phyloP scores from a whole-genome alignment of 2,888 invertebrate genomes.

The Fragum fragum region DNA sequence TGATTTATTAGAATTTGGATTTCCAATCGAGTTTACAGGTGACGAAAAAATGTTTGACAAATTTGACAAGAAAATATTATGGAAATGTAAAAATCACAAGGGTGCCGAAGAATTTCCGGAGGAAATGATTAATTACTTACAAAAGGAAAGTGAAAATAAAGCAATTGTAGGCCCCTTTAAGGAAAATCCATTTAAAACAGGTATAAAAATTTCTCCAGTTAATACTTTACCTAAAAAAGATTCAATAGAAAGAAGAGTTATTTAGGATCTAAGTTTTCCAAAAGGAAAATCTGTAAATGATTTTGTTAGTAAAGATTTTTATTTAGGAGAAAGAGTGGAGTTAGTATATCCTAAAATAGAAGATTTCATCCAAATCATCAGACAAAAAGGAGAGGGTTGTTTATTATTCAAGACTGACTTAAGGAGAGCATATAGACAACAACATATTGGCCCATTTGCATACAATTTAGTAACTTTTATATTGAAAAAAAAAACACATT shows the following conservation, averaged over 20 bases:
- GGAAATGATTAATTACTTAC: background rate
- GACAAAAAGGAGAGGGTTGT: background rate
- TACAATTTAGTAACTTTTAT: background rate
- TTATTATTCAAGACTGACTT: slow-evolving; percentile 1
- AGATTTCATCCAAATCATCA: background rate
- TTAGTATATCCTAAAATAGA: background rate
- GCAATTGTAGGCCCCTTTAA: slow-evolving; percentile 4
- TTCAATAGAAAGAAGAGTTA: background rate
- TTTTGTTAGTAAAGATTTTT: background rate
- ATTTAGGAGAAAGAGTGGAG: background rate
- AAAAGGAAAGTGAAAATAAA: background rate
- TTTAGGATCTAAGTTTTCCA: background rate
- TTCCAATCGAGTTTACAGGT: background rate
- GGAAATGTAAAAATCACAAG: slow-evolving; percentile 2
- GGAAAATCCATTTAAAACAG: background rate
- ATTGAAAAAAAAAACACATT: slow-evolving; percentile 6
- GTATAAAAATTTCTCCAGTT: slow-evolving; percentile 7
- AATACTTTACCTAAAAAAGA: background rate
- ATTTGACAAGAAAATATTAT: background rate
- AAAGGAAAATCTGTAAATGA: slow-evolving; percentile 5
- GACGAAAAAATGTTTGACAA: background rate
- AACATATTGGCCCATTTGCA: background rate
- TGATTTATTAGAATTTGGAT: background rate
- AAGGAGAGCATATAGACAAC: slow-evolving; percentile 6
- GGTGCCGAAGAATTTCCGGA: background rate